These are phyloP conservation scores for Cremastinae sp. DNA, from an alignment of 2,888 invertebrate species.

Conservation along the genomic window DNA sequence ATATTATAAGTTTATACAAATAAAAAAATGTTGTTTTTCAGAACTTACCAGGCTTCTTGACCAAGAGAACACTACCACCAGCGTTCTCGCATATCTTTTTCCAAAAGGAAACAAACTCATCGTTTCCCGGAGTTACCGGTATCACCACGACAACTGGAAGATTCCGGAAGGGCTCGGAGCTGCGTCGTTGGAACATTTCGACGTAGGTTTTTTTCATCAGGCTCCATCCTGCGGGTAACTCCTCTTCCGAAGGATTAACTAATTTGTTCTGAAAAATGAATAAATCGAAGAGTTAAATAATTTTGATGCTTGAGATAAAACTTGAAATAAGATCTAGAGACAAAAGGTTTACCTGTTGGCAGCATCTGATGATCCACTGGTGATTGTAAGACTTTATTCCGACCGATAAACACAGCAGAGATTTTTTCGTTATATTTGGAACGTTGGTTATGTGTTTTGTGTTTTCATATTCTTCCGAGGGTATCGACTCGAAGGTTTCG, in stretches of 20 bases:
- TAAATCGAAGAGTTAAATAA: not conserved
- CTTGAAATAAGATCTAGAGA: not conserved
- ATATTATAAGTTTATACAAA: not conserved
- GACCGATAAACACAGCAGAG: conserved; percentile 86
- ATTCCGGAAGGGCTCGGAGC: conserved; percentile 70
- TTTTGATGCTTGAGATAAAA: not conserved
- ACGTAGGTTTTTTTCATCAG: conserved; percentile 81
- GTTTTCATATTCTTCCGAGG: conserved; percentile 82
- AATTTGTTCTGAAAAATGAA: conserved; percentile 72
- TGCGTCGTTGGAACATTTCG: conserved; percentile 74
- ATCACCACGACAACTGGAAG: conserved; percentile 70
- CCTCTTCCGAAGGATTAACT: conserved; percentile 81
- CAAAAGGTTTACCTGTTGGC: conserved; percentile 76
- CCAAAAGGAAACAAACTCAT: conserved; percentile 84
- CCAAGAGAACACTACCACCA: conserved; percentile 77
- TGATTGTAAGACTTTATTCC: conserved; percentile 85
- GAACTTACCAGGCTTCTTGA: conserved; percentile 70
- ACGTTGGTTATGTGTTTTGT: conserved; percentile 86
- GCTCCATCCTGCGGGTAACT: conserved; percentile 85
- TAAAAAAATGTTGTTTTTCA: not conserved
- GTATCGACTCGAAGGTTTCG: conserved; percentile 82
- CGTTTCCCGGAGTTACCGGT: conserved; percentile 76
- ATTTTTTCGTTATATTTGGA: conserved; percentile 88
- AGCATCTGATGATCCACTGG: conserved; percentile 87
- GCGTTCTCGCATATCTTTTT: conserved; percentile 83